Conservation (phyloP, 1,140 invertebrate genomes). For the Manduca sexta region DNA sequence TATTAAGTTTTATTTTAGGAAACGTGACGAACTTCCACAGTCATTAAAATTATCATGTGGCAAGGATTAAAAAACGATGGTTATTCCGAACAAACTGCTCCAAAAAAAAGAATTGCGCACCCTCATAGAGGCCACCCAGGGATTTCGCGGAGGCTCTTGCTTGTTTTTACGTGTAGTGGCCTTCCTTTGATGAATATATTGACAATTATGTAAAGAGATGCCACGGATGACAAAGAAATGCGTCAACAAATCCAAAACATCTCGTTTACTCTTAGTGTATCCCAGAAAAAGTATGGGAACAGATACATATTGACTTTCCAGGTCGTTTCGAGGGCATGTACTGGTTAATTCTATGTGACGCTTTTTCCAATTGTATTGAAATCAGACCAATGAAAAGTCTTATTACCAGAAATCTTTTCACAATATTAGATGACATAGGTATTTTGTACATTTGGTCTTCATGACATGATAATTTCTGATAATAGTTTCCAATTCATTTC, state of each 20-base stretch:
- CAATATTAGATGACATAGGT: neutral
- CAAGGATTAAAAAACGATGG: neutral
- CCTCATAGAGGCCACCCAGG: neutral
- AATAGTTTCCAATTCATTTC: constrained; percentile 5
- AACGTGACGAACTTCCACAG: neutral
- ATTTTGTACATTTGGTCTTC: constrained; percentile 5
- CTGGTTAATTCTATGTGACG: constrained; percentile 1
- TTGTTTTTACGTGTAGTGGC: neutral
- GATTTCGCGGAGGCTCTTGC: constrained; percentile 2
- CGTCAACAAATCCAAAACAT: neutral
- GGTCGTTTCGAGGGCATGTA: neutral
- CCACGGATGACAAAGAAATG: neutral
- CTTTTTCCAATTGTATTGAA: constrained; percentile 4
- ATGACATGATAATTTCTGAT: neutral
- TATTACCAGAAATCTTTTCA: neutral
- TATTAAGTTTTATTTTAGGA: neutral
- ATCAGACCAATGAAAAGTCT: constrained; percentile 1
- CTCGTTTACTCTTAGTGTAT: constrained; percentile 1
- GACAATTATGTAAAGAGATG: constrained; percentile 1
- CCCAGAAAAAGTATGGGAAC: neutral
- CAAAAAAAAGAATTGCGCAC: neutral
- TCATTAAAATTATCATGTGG: neutral
- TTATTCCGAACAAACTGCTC: neutral
- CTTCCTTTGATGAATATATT: constrained; percentile 1
- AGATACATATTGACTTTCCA: constrained; percentile 5